Percentiles rank a stretch among this genome's conserved stretches.
phyloP scores from a whole-genome alignment of 2,797 vertebrate genomes.

The Coccyzus lansbergi region DNA sequence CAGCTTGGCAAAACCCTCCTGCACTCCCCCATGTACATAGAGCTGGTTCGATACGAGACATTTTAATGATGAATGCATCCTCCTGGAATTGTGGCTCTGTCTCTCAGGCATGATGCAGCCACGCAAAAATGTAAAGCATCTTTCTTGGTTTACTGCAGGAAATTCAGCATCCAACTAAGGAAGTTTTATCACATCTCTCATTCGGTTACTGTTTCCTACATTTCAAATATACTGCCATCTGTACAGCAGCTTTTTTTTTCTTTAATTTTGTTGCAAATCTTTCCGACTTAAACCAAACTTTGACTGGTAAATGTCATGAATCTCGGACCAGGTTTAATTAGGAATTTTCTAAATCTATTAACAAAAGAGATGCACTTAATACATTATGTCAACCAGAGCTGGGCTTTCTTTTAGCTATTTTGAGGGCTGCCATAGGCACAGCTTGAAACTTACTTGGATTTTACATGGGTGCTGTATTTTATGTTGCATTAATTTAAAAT shows the following conservation, averaged over 20 bases:
- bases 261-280: slow-evolving; percentile 65
- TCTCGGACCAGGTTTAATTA: slow-evolving; percentile 54
- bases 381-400: slow-evolving; percentile 57
- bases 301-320: slow-evolving; percentile 62
- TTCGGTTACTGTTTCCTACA: slow-evolving; percentile 63
- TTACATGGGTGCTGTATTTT: slow-evolving; percentile 33
- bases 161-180: slow-evolving; percentile 65
- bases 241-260: slow-evolving; percentile 54
- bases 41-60: background rate
- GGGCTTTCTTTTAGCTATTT: slow-evolving; percentile 48
- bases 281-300: slow-evolving; percentile 49
- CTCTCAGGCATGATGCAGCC: slow-evolving; percentile 27
- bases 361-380: slow-evolving; percentile 67
- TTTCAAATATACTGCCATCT: slow-evolving; percentile 61
- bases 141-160: slow-evolving; percentile 67
- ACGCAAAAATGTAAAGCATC: slow-evolving; percentile 62
- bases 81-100: slow-evolving; percentile 37
- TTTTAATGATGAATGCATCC: slow-evolving; percentile 36
- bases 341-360: slow-evolving; percentile 71
- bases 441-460: slow-evolving; percentile 60
- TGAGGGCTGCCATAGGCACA: slow-evolving; percentile 53
- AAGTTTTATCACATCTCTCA: slow-evolving; percentile 65
- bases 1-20: background rate
- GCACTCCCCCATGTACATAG: background rate
- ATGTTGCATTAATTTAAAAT: slow-evolving; percentile 64